Base-by-base conservation (phyloP, 2,888 invertebrate species). In the Coleophora deauratella region DNA sequence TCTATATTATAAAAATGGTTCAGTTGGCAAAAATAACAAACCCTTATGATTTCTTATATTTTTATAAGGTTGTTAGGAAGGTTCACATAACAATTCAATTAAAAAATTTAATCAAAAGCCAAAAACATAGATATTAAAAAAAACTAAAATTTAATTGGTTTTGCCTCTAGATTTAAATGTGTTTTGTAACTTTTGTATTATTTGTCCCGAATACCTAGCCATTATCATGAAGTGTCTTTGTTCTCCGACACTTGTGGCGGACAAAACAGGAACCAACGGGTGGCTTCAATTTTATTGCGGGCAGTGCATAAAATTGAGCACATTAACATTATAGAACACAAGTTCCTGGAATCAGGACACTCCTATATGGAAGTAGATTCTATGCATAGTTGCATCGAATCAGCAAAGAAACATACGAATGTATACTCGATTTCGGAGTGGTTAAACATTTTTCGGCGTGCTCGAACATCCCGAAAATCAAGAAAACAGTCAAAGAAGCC, bases 381-480 rank as follows among this genome's bases (percentile, higher is more conserved):
- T 9, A 44, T 44, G 41, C 44, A 41, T 30, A 41, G 41, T 38
- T n/a, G 21, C 14, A 38, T 42, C 11, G 44, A 44, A 30, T 31
- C 27, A 4, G 41, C 41, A 12, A 41, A 36, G 30, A 44, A 39
- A 28, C 27, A 45, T 33, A 9, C 1, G 27, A 35, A 37, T 27
- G 28, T 45, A 14, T 50, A 27, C 37, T 47, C 35, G 14, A 50
- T 50, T 44, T n/a, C 39, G 33, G 45, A 41, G 12, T 46, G 34
- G 36, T 21, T 42, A 11, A 35, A 27, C 11, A 42, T 45, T 37
- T 50, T 44, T 15, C 43, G 45, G 37, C 37, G 13, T 28, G 34
- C 35, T 27, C 11, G 13, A 35, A 8, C 28, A 8, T 9, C 6
- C 6, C 37, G 31, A 7, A 12, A 10, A 11, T n/a, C n/a, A 40